Percentiles rank a stretch among this genome's conserved stretches.
phyloP scores from a whole-genome alignment of 2,797 vertebrate species.

The Premnoplex brunnescens region DNA sequence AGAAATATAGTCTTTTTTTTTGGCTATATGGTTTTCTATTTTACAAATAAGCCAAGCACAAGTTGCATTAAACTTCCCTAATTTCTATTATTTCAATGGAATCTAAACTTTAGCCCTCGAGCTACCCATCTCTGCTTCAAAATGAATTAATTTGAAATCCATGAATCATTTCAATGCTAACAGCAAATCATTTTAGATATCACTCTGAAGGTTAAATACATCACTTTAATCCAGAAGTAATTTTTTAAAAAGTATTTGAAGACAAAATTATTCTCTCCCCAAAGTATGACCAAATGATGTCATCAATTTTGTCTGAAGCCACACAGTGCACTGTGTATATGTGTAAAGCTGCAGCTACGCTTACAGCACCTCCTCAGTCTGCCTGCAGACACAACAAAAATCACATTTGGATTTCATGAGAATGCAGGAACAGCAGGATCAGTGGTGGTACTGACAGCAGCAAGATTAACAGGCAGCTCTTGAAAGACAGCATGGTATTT shows the following conservation, averaged over 20 bases:
- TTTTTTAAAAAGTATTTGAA: background rate
- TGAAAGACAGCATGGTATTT: background rate
- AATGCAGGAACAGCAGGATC: background rate
- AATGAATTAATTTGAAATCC: background rate
- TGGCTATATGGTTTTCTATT: background rate
- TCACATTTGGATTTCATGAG: background rate
- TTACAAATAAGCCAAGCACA: background rate
- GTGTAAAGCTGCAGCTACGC: background rate
- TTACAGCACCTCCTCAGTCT: background rate
- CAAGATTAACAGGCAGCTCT: background rate
- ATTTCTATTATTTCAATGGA: background rate
- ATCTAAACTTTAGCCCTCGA: background rate
- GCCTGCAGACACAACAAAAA: background rate
- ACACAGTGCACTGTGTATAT: rapidly evolving
- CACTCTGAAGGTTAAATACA: background rate
- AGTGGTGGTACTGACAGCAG: background rate
- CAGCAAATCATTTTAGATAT: background rate
- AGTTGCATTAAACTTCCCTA: background rate
- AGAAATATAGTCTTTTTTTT: background rate
- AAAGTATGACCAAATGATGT: background rate
- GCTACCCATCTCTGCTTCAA: background rate
- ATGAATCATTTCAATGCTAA: background rate
- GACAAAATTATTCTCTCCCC: background rate
- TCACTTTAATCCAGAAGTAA: background rate
- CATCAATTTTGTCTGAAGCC: background rate